Evolutionary conservation across 92 coral and sea anemone species (phyloP), one percentile per base, ranked within the genome.

Genomic region (Porites cylindrica): DNA sequence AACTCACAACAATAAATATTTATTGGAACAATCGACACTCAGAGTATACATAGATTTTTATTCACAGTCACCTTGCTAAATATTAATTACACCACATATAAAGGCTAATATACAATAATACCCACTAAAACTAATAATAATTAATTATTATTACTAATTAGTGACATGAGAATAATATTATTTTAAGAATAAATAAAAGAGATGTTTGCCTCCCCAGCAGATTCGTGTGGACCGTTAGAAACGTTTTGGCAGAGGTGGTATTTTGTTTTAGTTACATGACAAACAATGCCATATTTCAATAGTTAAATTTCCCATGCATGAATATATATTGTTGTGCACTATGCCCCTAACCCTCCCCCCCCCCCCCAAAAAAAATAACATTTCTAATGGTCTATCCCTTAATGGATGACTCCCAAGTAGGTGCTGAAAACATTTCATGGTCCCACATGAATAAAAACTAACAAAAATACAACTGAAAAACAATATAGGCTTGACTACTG

Each of bases 181-280:
- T 12, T 69, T 69, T 43, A 32, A 43, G 51, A 72, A 72, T 50
- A 72, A 72, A 8, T n/a, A 72, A 72, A 72, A 72, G 16, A 56
- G 61, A 56, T 10, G 61, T 8, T 14, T 8, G 47, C 16, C 16
- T 56, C 61, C 61, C 11, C 61, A 56, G 61, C 61, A 10, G 61
- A 8, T 56, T 56, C 47, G 4, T 6, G 47, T 38, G 47, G 47
- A 38, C 47, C 47, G 47, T 38, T 38, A 3, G 47, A 38, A 38
- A 38, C 6, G 47, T 38, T 38, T 38, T 38, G 47, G 47, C 47
- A 38, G 47, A 38, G 47, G 47, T 38, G 47, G 47, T 38, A 38
- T 38, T 38, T 38, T 29, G 0, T 38, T 38, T 38, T 0, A 38
- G 47, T 5, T 4, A 5, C 47, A 38, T 38, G 47, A 38, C 47